Evolutionary conservation across 2,888 invertebrate species (phyloP), one percentile per base, ranked within the genome.

Genomic region (Octodonta nipae): DNA sequence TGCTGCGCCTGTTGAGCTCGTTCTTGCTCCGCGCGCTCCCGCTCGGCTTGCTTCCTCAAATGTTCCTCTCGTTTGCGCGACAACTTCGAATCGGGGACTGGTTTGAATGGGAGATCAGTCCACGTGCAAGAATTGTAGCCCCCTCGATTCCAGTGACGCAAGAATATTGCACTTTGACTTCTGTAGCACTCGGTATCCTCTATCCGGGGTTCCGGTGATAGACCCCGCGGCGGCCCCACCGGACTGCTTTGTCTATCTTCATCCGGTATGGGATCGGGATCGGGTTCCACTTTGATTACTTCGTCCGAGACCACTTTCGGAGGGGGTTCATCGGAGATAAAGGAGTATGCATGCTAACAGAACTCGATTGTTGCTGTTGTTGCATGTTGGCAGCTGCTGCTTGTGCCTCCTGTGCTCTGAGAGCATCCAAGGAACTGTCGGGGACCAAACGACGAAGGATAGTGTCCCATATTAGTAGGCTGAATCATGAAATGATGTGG

Each of bases 121-220:
- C 95, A 70, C 12, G 91, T 86, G 60, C 95, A 95, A 3, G 92
- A 92, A 61, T 92, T 93, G 57, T 83, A 86, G 53, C 91, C 91
- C 7, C 93, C 93, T 30, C 95, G 78, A 64, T 92, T 91, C 79
- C 92, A 89, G 55, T 92, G 89, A 20, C 91, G 76, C 37, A 93
- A 69, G 65, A 95, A 95, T 64, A 93, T 91, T 40, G 93, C 93
- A 33, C 88, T 87, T 61, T 91, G 89, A 51, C 91, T 91, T 50
- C 91, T 72, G 61, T 91, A 91, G 56, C 92, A 91, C 64, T 93
- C 92, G 2, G 86, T 84, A 55, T 92, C 92, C 58, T 92, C 92
- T 37, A 91, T 83, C 54, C 89, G 82, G 0, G 93, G 89, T 55
- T 91, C 92, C 4, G 93, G 93, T 42, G 84, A 84, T 8, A 87